phyloP scores from a whole-genome alignment of 2,113 vertebrate species.

The Phrynosoma blainvillii region DNA sequence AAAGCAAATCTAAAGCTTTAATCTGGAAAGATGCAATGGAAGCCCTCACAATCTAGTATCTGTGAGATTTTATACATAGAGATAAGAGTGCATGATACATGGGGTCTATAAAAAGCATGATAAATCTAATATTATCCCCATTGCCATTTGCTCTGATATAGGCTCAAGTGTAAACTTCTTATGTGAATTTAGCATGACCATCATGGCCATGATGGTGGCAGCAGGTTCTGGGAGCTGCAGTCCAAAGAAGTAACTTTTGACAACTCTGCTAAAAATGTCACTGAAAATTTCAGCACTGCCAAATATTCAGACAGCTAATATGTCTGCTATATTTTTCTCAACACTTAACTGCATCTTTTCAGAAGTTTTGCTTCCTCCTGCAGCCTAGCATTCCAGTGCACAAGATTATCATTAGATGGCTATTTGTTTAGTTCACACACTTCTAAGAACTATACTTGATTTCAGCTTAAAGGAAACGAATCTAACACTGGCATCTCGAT shows the following conservation, averaged over 20 bases:
- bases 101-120: too few species aligned
- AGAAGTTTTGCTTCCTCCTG: neutral
- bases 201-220: neutral
- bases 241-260: neutral
- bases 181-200: neutral
- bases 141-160: neutral
- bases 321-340: neutral
- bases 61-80: neutral
- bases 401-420: neutral
- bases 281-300: too few species aligned
- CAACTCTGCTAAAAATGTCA: neutral
- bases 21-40: neutral
- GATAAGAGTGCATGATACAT: too few species aligned
- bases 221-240: too few species aligned
- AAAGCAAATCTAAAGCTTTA: neutral
- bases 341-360: neutral
- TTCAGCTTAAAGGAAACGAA: neutral
- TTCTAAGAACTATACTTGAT: neutral
- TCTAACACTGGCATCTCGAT: too few species aligned
- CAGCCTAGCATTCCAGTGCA: neutral
- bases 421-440: neutral
- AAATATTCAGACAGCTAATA: neutral
- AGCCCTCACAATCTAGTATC: neutral
- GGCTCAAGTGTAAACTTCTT: neutral
- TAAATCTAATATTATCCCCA: neutral